Base-by-base conservation (phyloP, 1,140 invertebrate species). In the Aricia agestis region DNA sequence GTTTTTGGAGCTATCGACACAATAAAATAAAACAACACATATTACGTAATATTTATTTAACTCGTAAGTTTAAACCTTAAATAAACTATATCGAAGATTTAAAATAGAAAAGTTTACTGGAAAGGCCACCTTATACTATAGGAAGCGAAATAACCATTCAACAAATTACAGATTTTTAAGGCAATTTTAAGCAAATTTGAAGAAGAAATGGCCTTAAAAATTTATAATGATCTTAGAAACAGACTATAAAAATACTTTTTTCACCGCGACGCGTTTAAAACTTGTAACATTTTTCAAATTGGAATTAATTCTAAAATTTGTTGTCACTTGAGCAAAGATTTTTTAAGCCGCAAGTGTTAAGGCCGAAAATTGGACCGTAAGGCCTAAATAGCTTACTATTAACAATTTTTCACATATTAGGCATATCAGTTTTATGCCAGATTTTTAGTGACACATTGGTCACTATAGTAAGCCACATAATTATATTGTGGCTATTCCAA, bases 51-150 rank as follows among this genome's bases (percentile, higher is more conserved):
- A 74, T 74, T 63, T 85, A 83, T 80, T 79, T 86, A 87, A 89
- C 84, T 82, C 77, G 67, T 80, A 69, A 41, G 4, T 81, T 85
- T 78, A 76, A 81, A 79, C 81, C 82, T 85, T 87, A 87, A 80
- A 84, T 87, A 83, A 84, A 89, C 82, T 88, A 87, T 88, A 87
- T 85, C 76, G 81, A 84, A 86, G 83, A 84, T 77, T 83, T 86
- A 75, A 86, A 83, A 83, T 85, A 85, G 79, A 88, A 88, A 88
- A 83, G 73, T 82, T 86, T 81, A 79, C 82, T 87, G 88, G 85
- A 90, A 90, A 90, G 88, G 86, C 88, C 86, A 84, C 84, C 83
- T 85, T 85, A 81, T 79, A 77, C 76, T 76, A 72, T 77, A 61
- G 61, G 68, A 69, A 61, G 59, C 59, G 18, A 42, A 66, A 66